Percentiles rank a stretch among this genome's conserved stretches.
Conservation (phyloP, 2,113 vertebrate species). For the Phalacrocorax aristotelis region DNA sequence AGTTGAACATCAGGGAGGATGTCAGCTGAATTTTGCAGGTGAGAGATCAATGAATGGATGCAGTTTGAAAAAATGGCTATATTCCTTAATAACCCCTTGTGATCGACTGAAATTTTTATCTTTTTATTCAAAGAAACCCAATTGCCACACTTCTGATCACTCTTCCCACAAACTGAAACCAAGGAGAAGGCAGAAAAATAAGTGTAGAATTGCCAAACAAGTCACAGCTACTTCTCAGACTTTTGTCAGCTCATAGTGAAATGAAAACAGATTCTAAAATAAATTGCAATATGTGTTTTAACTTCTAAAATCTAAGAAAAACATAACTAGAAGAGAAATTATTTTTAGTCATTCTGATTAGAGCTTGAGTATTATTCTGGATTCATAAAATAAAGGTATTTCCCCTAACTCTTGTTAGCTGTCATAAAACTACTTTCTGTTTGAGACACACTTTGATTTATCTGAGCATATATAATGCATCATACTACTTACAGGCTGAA, state of each 20-base stretch:
- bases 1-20: not conserved
- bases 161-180: not conserved
- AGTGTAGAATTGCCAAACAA: not conserved
- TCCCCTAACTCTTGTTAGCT: not conserved
- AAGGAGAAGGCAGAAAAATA: not conserved
- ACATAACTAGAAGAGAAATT: not conserved
- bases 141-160: not conserved
- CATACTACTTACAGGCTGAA: not conserved
- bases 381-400: not conserved
- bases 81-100: not conserved
- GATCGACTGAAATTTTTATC: not conserved
- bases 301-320: not conserved
- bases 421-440: not conserved
- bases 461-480: not conserved
- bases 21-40: not conserved
- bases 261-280: not conserved
- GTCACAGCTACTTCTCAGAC: not conserved
- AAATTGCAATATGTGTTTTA: not conserved
- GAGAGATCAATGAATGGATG: not conserved
- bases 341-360: not conserved
- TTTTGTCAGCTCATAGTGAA: not conserved
- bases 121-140: not conserved
- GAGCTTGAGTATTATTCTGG: not conserved
- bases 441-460: not conserved
- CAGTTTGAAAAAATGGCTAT: not conserved